Percentiles rank a stretch among this genome's conserved stretches.
Conservation (phyloP, 2,888 invertebrate species). For the Seira ritae region DNA sequence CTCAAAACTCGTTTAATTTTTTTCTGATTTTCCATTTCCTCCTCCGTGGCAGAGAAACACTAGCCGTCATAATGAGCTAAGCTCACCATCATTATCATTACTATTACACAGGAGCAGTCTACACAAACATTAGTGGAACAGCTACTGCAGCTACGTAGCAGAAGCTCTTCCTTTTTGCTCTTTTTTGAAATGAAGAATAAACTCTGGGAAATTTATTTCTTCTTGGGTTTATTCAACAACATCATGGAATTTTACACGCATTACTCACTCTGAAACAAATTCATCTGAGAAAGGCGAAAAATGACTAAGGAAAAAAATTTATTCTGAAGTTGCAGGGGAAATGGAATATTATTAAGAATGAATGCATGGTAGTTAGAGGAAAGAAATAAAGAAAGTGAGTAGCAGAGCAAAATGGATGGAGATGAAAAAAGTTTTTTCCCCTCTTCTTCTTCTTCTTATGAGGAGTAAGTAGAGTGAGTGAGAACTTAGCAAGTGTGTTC, state of each 20-base stretch:
- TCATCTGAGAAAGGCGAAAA: slow-evolving; percentile 41
- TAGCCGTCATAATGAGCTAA: too few species aligned
- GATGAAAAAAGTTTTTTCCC: background rate
- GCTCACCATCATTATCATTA: too few species aligned
- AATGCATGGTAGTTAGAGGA: slow-evolving; percentile 27
- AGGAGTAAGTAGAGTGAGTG: slow-evolving; percentile 35
- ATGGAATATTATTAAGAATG: slow-evolving; percentile 14
- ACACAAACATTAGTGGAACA: too few species aligned
- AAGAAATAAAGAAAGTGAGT: slow-evolving; percentile 26
- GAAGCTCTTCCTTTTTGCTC: too few species aligned
- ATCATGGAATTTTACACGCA: slow-evolving; percentile 51
- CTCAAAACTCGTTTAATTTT: too few species aligned
- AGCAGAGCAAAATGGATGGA: slow-evolving; percentile 4
- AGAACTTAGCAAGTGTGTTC: too few species aligned
- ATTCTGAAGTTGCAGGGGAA: slow-evolving; percentile 32
- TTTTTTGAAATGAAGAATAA: background rate
- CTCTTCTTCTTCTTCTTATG: too few species aligned
- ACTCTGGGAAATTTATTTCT: background rate
- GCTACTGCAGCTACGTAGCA: too few species aligned
- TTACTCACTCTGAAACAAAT: slow-evolving; percentile 50
- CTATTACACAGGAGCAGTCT: too few species aligned
- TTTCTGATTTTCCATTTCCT: too few species aligned
- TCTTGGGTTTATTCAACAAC: background rate
- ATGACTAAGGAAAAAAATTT: slow-evolving; percentile 47
- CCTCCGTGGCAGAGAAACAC: too few species aligned